Evolutionary conservation across 2,888 invertebrate species (phyloP), one percentile per base, ranked within the genome.

Genomic region (Calameuta filiformis): DNA sequence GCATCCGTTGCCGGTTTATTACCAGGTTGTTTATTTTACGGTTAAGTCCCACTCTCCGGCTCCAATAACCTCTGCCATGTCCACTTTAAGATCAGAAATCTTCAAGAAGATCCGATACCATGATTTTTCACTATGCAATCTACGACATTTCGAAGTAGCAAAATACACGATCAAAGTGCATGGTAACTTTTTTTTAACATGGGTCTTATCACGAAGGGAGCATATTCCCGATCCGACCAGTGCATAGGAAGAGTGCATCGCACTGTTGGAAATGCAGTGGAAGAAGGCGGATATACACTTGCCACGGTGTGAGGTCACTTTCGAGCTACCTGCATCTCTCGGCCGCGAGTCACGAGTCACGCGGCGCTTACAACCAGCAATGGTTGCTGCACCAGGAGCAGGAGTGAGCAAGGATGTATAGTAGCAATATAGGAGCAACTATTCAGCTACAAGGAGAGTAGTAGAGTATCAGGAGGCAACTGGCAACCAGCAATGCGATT

Each of bases 1-100:
- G 87, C 86, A 81, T 86, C 78, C 76, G 75, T 76, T 69, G 85
- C 83, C 82, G 85, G 84, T 88, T 88, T 88, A 88, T 88, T 88
- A 85, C 87, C 87, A 77, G 80, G 84, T 85, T 86, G 85, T 87
- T 86, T 86, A 87, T 87, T 84, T 86, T 86, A 73, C 75, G 79
- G 79, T 75, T 78, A 77, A 78, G 73, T 77, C 78, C 31, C 68
- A 75, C 73, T 34, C 71, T 75, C 73, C n/a, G 35, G 40, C 40
- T 40, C 40, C 40, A 40, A 6, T 40, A 15, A 40, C 40, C 40
- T 40, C 40, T 15, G 15, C 40, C 40, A 40, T 40, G 15, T 40
- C 40, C 40, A 40, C 15, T 15, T 15, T 15, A 40, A 40, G 15
- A 40, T 40, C 6, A 40, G 40, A 40, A 40, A 40, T 40, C 40